Evolutionary conservation across 1,140 invertebrate genomes (phyloP).

Genomic region (Anastatus disparis): DNA sequence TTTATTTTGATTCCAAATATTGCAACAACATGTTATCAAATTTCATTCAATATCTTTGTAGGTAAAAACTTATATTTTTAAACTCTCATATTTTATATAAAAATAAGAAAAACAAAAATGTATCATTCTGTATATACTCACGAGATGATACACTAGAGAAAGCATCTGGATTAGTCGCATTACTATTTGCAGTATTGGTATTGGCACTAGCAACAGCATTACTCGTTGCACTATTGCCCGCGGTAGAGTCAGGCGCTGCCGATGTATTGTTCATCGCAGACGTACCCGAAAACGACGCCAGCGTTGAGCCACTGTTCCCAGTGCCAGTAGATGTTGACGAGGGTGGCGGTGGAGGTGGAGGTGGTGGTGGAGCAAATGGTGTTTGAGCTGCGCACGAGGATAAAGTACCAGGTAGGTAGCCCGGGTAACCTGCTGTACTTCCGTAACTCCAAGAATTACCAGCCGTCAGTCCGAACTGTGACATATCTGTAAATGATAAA

Average conservation of each 20-base stretch:
- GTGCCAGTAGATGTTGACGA: slow-evolving; percentile 61
- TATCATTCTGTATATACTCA: slow-evolving; percentile 51
- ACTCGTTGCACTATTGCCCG: slow-evolving; percentile 67
- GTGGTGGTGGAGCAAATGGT: slow-evolving; percentile 72
- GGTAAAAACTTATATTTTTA: not conserved
- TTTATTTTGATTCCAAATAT: not conserved
- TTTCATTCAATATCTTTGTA: too few species aligned
- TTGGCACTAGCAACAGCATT: slow-evolving; percentile 23
- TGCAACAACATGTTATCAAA: too few species aligned
- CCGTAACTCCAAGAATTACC: slow-evolving; percentile 86
- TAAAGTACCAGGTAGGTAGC: slow-evolving; percentile 75
- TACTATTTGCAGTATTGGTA: not conserved
- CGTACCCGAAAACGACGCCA: slow-evolving; percentile 59
- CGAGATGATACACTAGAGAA: slow-evolving; percentile 61
- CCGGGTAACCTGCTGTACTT: slow-evolving; percentile 82
- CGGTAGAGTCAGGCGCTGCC: slow-evolving; percentile 75
- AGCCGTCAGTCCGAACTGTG: slow-evolving; percentile 80
- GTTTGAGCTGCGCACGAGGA: slow-evolving; percentile 73
- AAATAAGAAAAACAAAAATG: not conserved
- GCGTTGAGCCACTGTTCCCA: slow-evolving; percentile 71
- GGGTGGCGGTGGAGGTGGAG: slow-evolving; percentile 71
- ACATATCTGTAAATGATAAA: slow-evolving; percentile 76
- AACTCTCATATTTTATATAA: too few species aligned
- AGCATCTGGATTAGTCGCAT: slow-evolving; percentile 55
- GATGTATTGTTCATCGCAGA: slow-evolving; percentile 63